These are phyloP conservation scores for Vidua macroura DNA, from an alignment of 2,113 vertebrate species.

Conservation along the genomic window DNA sequence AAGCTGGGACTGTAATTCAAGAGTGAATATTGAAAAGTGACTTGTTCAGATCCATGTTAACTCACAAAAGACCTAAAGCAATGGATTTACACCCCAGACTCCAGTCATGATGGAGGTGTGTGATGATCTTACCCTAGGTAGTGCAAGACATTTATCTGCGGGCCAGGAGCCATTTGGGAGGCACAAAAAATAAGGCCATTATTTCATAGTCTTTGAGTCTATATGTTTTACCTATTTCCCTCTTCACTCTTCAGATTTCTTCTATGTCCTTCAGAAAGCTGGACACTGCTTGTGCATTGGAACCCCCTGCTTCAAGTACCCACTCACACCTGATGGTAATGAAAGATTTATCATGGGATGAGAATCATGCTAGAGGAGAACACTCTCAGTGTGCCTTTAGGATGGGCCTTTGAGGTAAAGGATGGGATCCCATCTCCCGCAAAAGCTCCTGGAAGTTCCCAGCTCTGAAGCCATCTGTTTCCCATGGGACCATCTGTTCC, in stretches of 20 bases:
- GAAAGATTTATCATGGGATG: background rate
- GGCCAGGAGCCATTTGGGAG: background rate
- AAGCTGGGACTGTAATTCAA: background rate
- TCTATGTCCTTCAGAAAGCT: background rate
- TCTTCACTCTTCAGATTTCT: background rate
- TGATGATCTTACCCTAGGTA: background rate
- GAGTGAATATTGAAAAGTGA: background rate
- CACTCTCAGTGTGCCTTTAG: background rate
- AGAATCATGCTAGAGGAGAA: background rate
- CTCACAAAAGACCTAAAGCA: background rate
- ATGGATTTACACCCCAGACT: background rate
- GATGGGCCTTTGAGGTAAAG: background rate
- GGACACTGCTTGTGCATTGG: background rate
- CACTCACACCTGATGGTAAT: background rate
- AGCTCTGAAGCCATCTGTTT: conserved; percentile 6
- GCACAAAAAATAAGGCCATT: background rate
- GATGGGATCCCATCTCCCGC: background rate
- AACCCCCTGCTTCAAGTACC: background rate
- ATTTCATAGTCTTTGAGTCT: background rate
- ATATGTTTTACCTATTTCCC: background rate
- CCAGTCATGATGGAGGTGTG: background rate
- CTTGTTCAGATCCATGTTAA: background rate
- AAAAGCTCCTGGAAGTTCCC: conserved; percentile 35
- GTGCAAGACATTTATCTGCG: background rate
- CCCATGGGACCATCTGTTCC: conserved; percentile 44